Conservation (phyloP, 2,113 vertebrate species). For the Phalacrocorax pelagicus region DNA sequence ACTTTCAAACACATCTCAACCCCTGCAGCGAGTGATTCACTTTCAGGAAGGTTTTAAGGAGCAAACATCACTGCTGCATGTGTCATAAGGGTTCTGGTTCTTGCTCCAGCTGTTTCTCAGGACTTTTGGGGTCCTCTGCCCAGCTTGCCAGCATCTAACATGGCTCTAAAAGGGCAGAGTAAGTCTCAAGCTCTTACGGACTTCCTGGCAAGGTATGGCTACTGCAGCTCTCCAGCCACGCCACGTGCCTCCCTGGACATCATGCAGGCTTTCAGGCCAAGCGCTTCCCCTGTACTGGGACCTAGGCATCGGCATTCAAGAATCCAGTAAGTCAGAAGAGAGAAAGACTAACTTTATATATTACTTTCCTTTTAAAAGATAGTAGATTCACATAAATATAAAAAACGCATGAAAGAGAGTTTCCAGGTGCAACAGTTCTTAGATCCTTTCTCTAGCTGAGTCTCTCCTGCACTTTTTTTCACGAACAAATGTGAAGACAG, state of each 20-base stretch:
- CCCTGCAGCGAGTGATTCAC: background rate
- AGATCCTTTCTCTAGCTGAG: background rate
- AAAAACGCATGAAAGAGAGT: accelerated
- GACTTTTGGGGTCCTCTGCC: background rate
- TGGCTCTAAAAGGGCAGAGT: background rate
- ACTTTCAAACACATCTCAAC: background rate
- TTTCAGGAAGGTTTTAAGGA: background rate
- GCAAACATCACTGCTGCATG: background rate
- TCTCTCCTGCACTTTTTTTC: background rate
- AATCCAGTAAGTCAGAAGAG: background rate
- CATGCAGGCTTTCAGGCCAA: background rate
- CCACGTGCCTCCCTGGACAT: background rate
- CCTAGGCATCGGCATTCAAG: background rate
- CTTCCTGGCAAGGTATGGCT: background rate
- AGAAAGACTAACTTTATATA: background rate
- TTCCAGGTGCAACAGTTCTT: background rate
- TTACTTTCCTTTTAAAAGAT: too few species aligned
- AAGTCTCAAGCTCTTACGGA: background rate
- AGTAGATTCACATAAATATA: background rate
- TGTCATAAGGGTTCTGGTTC: background rate
- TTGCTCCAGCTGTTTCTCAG: background rate
- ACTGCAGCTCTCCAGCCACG: background rate
- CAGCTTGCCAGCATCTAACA: background rate
- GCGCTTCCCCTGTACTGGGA: background rate
- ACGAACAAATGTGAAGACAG: background rate